Percentiles rank a stretch among this genome's conserved stretches.
Evolutionary conservation across 2,113 vertebrate genomes (phyloP).

Genomic region (Salvelinus alpinus): DNA sequence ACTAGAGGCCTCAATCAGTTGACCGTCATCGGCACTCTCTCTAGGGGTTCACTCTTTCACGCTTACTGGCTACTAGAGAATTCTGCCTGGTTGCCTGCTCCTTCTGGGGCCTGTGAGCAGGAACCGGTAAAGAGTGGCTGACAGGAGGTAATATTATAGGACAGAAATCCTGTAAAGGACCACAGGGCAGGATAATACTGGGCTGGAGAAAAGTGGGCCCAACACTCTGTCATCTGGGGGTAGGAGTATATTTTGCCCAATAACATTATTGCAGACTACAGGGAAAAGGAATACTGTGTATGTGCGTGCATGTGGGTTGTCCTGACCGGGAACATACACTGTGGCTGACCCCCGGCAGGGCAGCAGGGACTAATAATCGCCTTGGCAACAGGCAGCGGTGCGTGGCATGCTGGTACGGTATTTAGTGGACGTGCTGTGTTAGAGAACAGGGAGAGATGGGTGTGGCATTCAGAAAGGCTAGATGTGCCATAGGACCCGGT

Average conservation of each 20-base stretch:
- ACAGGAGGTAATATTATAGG: not conserved
- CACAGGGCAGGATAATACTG: not conserved
- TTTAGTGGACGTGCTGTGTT: not conserved
- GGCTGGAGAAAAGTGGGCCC: not conserved
- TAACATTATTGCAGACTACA: no score
- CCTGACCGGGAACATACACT: slow-evolving; percentile 1
- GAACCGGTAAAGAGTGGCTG: not conserved
- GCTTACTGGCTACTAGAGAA: no score
- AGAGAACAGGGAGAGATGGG: not conserved
- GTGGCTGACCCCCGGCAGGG: not conserved
- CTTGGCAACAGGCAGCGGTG: no score
- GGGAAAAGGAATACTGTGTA: no score
- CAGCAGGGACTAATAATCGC: not conserved
- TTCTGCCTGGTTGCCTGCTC: not conserved
- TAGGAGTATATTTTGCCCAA: not conserved
- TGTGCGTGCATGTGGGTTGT: no score
- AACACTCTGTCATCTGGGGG: not conserved
- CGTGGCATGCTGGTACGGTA: not conserved
- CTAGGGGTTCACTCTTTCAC: no score
- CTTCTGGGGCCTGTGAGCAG: not conserved
- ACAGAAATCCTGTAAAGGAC: not conserved
- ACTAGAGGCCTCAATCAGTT: no score
- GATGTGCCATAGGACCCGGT: slow-evolving; percentile 2
- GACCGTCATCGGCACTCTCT: no score
- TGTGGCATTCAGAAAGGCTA: no score